Conservation (phyloP, 2,888 invertebrate species). For the Troides helena region DNA sequence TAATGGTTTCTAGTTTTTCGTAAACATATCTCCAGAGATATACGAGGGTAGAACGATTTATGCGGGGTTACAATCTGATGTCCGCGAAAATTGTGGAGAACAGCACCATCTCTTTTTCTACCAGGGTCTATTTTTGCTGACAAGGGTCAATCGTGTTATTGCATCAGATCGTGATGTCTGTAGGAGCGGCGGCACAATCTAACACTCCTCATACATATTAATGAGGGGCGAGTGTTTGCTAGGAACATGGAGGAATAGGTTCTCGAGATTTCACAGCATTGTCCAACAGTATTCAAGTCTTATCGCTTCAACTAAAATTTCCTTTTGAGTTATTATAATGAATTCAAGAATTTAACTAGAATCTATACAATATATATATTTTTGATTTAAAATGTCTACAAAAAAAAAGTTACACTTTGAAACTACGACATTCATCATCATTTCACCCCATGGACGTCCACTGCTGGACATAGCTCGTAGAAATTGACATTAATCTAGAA, state of each 20-base stretch:
- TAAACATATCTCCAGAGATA: constrained; percentile 51
- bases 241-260: constrained; percentile 44
- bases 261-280: constrained; percentile 41
- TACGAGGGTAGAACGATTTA: constrained; percentile 61
- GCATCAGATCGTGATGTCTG: constrained; percentile 45
- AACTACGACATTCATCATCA: no score
- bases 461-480: no score
- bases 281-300: background rate
- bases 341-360: no score
- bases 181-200: constrained; percentile 52
- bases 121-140: constrained; percentile 59
- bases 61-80: constrained; percentile 52
- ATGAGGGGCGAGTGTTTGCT: constrained; percentile 41
- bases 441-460: no score
- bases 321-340: no score
- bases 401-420: no score
- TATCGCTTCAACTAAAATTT: no score
- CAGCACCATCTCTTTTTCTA: constrained; percentile 57
- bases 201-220: constrained; percentile 64
- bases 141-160: constrained; percentile 63
- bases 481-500: no score
- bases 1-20: constrained; percentile 50
- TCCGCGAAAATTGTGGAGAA: constrained; percentile 51
- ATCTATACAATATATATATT: no score
- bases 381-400: no score